A percentile compares a stretch with the other conserved stretches of the same genome.
These are phyloP conservation scores for Heliconius eleuchia DNA, from an alignment of 1,140 invertebrate genomes.

Conservation along the genomic window DNA sequence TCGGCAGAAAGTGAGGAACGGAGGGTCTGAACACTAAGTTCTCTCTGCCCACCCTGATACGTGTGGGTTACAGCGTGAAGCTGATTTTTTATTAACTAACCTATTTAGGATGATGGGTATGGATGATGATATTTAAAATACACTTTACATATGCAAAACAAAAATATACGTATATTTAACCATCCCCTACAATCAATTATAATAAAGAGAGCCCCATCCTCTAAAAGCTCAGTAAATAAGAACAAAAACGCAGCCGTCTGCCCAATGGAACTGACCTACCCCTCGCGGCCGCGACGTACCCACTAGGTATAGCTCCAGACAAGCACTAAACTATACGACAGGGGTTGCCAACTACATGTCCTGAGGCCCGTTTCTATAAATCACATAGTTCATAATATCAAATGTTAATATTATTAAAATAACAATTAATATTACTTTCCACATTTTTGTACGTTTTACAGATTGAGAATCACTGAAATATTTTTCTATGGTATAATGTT, in stretches of 20 bases:
- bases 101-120: background rate
- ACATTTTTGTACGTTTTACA: background rate
- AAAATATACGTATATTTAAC: background rate
- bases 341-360: conserved; percentile 3
- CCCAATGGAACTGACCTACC: conserved; percentile 59
- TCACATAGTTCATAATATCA: background rate
- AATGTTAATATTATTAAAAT: background rate
- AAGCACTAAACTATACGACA: conserved; percentile 60
- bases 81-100: background rate
- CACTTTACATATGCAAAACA: background rate
- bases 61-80: too few relatives aligned
- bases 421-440: background rate
- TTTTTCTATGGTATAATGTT: background rate
- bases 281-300: conserved; percentile 44
- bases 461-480: background rate
- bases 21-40: too few relatives aligned
- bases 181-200: conserved; percentile 1
- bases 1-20: too few relatives aligned
- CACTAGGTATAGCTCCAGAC: conserved; percentile 41
- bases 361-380: background rate
- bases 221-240: conserved; percentile 20
- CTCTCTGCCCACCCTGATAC: too few relatives aligned
- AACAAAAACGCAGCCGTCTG: conserved; percentile 31
- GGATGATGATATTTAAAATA: background rate
- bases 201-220: conserved; percentile 2